Evolutionary conservation across 2,888 invertebrate species (phyloP).

Genomic region (Agrochola circellaris): DNA sequence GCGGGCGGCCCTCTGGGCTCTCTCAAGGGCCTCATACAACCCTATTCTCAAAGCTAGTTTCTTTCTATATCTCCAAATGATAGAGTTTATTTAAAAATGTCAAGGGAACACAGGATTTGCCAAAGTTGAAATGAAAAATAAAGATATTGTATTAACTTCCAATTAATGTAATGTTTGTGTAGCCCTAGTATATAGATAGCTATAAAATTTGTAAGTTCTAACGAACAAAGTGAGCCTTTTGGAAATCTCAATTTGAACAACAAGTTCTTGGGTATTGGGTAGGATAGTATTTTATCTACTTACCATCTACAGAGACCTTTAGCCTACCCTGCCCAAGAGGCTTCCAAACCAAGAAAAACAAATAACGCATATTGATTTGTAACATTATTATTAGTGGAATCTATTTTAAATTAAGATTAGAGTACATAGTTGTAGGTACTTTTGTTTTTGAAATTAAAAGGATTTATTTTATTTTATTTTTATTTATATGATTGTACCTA

Average conservation of each 20-base stretch:
- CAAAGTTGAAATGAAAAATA: slow-evolving; percentile 5
- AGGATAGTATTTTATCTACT: no score
- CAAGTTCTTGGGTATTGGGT: neutral
- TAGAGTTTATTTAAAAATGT: slow-evolving; percentile 50
- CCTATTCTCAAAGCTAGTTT: slow-evolving; percentile 62
- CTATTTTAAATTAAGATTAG: no score
- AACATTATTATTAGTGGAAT: no score
- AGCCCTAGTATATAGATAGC: neutral
- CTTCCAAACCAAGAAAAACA: no score
- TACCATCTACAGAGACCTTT: no score
- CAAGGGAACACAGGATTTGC: slow-evolving; percentile 14
- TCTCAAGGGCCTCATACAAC: slow-evolving; percentile 72
- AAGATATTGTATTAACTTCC: slow-evolving; percentile 3
- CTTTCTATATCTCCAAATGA: slow-evolving; percentile 46
- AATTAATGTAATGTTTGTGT: slow-evolving; percentile 20
- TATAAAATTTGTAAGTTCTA: neutral
- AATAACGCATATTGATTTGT: no score
- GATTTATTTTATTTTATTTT: no score
- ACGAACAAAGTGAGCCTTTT: neutral
- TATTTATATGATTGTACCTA: no score
- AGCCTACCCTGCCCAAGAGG: no score
- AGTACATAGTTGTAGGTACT: no score
- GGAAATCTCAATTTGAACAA: slow-evolving; percentile 4
- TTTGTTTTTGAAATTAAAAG: no score
- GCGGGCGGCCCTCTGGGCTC: slow-evolving; percentile 54